phyloP scores from a whole-genome alignment of 2,888 invertebrate species.

The Amblyjoppa proteus region DNA sequence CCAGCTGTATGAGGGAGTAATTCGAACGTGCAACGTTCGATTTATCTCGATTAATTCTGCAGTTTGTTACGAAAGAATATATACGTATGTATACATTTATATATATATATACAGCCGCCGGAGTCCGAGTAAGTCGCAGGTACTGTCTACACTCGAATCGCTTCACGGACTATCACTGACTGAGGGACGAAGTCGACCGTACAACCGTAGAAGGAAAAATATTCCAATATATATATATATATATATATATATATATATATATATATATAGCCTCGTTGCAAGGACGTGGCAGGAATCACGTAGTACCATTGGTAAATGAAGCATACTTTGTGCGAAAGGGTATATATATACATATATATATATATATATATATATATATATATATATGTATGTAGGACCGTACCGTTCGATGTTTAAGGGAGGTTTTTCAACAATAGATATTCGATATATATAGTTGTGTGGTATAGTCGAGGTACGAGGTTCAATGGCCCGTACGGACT shows the following conservation, averaged over 20 bases:
- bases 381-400: background rate
- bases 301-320: background rate
- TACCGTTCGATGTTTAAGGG: background rate
- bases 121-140: background rate
- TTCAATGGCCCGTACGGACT: slow-evolving; percentile 10
- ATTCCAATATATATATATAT: background rate
- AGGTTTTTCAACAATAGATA: background rate
- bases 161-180: slow-evolving; percentile 6
- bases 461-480: background rate
- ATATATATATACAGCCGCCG: background rate
- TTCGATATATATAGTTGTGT: too few species aligned
- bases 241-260: background rate
- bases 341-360: background rate
- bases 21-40: slow-evolving; percentile 18
- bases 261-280: background rate
- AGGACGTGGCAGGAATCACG: slow-evolving; percentile 16
- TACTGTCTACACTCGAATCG: background rate
- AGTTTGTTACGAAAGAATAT: slow-evolving; percentile 9
- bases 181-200: background rate
- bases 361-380: background rate
- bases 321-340: background rate
- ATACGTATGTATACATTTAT: background rate
- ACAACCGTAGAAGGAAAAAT: background rate
- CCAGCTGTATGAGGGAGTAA: slow-evolving; percentile 9
- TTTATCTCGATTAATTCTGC: slow-evolving; percentile 3